Evolutionary conservation across 2,113 vertebrate species (phyloP).

Genomic region (Riparia riparia): DNA sequence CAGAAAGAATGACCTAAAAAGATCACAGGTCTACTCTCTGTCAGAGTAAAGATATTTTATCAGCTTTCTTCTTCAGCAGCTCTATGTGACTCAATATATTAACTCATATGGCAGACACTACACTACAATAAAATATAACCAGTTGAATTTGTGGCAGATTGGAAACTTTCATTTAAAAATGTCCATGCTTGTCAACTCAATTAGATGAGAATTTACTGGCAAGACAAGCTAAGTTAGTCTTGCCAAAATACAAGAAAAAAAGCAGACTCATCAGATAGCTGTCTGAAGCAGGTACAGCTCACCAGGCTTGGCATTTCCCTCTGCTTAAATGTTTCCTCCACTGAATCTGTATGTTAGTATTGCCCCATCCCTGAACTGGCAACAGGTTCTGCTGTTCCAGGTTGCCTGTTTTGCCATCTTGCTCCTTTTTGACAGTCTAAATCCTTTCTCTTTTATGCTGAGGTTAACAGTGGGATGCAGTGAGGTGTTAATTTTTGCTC

Average conservation of each 20-base stretch:
- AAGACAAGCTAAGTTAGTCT: conserved; percentile 2
- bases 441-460: not conserved
- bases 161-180: conserved; percentile 56
- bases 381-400: not conserved
- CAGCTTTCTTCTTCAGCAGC: conserved; percentile 17
- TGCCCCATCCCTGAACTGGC: not conserved
- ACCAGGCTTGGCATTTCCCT: not conserved
- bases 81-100: conserved; percentile 42
- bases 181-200: conserved; percentile 58
- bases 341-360: not conserved
- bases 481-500: not conserved
- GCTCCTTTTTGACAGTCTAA: not conserved
- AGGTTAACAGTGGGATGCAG: not conserved
- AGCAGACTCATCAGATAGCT: conserved; percentile 42
- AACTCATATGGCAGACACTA: conserved; percentile 35
- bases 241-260: conserved; percentile 38
- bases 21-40: not conserved
- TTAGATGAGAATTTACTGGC: conserved; percentile 60
- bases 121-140: conserved; percentile 20
- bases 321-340: not conserved
- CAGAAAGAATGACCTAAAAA: conserved; percentile 33
- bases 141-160: conserved; percentile 35
- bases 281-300: conserved; percentile 39
- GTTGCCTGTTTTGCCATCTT: not conserved
- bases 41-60: conserved; percentile 29